Percentiles rank a stretch among this genome's conserved stretches.
These are phyloP conservation scores for Metaphire vulgaris DNA, from an alignment of 1,140 invertebrate species.

Conservation along the genomic window DNA sequence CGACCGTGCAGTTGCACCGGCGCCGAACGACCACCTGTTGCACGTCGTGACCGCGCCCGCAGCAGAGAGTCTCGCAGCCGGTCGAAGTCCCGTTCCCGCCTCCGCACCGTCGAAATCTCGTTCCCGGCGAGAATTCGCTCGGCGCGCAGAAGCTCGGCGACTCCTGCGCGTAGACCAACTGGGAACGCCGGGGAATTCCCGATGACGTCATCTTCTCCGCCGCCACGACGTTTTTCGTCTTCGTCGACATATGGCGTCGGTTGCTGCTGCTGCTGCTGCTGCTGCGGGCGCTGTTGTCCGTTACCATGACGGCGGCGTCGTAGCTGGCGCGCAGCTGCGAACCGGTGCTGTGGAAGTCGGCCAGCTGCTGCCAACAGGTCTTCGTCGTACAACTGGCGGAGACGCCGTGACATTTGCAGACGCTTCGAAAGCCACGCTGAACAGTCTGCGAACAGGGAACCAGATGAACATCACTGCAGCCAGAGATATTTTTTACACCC, in stretches of 20 bases:
- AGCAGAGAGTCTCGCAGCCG: constrained; percentile 56
- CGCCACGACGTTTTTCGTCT: no score
- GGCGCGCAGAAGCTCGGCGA: constrained; percentile 38
- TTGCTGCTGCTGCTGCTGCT: no score
- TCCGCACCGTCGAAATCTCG: background rate
- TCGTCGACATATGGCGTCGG: constrained; percentile 55
- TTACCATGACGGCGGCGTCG: constrained; percentile 77
- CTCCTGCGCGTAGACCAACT: background rate
- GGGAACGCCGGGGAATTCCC: constrained; percentile 59
- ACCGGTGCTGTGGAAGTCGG: constrained; percentile 76
- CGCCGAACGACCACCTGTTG: constrained; percentile 33
- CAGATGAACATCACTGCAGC: no score
- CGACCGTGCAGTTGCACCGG: constrained; percentile 12
- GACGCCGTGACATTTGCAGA: constrained; percentile 85
- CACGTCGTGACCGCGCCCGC: constrained; percentile 50
- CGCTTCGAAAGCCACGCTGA: background rate
- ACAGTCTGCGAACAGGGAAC: no score
- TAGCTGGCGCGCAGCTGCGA: constrained; percentile 79
- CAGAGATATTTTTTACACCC: no score
- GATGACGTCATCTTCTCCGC: constrained; percentile 32
- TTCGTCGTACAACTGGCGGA: constrained; percentile 79
- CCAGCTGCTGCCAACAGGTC: constrained; percentile 84
- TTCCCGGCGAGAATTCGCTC: background rate
- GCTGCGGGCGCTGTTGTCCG: constrained; percentile 44
- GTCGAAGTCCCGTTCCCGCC: no score